Evolutionary conservation across 1,140 invertebrate genomes (phyloP).

Genomic region (Drosophila erecta): DNA sequence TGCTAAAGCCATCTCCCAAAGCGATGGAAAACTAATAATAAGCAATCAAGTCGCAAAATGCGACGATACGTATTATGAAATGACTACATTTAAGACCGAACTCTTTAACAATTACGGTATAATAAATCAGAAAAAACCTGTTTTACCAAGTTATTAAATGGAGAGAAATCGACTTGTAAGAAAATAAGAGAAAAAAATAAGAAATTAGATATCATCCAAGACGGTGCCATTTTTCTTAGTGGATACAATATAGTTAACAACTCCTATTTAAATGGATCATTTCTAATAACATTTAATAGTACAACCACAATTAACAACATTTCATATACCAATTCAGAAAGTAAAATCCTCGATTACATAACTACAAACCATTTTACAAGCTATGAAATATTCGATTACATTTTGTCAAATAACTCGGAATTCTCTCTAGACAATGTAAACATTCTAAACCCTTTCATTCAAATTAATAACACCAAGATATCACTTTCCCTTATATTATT

Average conservation of each 20-base stretch:
- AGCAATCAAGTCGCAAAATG: neutral
- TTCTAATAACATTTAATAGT: constrained; percentile 6
- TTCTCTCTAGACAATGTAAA: neutral
- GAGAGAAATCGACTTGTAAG: neutral
- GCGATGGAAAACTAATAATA: neutral
- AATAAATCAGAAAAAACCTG: no score
- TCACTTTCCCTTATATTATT: neutral
- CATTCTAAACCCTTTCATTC: neutral
- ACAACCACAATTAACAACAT: constrained; percentile 1
- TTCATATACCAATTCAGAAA: constrained; percentile 1
- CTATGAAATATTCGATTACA: neutral
- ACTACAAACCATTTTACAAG: neutral
- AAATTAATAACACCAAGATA: neutral
- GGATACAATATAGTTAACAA: constrained; percentile 4
- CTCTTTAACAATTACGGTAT: neutral
- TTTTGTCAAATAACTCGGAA: neutral
- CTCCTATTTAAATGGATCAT: neutral
- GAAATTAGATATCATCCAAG: neutral
- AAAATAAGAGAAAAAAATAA: neutral
- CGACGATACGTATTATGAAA: neutral
- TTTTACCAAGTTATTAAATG: no score
- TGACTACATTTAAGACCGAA: neutral
- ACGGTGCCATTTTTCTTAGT: constrained; percentile 2
- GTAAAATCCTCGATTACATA: neutral
- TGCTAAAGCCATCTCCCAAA: neutral